These are phyloP conservation scores for Xyliphius kryptos DNA, from an alignment of 2,113 vertebrate genomes.

Conservation along the genomic window DNA sequence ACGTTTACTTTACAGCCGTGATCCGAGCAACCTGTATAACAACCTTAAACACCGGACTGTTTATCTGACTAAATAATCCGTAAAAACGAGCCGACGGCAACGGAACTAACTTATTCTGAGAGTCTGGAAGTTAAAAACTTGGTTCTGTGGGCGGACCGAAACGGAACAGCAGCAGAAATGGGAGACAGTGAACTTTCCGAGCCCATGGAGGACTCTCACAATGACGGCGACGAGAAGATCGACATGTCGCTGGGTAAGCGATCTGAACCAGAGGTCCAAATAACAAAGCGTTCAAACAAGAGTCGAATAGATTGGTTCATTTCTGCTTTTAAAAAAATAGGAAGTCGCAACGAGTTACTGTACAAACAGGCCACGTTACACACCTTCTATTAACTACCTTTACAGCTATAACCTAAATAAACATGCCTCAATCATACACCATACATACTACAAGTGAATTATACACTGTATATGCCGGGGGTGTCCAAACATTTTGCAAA, in stretches of 20 bases:
- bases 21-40: background rate
- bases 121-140: background rate
- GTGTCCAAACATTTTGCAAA: no score
- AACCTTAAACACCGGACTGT: background rate
- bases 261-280: no score
- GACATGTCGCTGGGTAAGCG: conserved; percentile 53
- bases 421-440: no score
- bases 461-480: no score
- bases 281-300: no score
- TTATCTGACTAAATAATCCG: background rate
- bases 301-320: background rate
- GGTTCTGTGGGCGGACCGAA: background rate
- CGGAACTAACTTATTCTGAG: background rate
- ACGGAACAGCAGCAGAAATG: conserved; percentile 32
- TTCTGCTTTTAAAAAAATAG: background rate
- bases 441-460: no score
- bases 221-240: conserved; percentile 46
- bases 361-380: no score
- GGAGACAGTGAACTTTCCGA: conserved; percentile 36
- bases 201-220: conserved; percentile 30
- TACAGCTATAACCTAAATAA: no score
- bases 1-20: background rate
- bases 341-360: background rate
- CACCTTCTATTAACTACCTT: no score
- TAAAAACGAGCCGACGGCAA: background rate